Evolutionary conservation across 2,797 vertebrate species (phyloP), one percentile per base, ranked within the genome.

Genomic region (Ctenopoma multispine): DNA sequence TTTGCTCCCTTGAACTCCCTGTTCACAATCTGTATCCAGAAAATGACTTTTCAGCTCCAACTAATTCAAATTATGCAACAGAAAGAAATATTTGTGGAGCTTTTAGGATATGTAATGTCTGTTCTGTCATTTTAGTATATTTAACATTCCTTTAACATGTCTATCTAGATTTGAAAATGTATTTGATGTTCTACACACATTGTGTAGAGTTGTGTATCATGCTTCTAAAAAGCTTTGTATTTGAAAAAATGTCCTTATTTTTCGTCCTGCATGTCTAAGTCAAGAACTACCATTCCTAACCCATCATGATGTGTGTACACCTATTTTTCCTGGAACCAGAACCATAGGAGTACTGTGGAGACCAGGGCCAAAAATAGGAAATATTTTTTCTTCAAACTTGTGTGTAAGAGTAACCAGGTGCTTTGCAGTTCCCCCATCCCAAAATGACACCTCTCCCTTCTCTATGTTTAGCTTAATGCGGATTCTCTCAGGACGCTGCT

Each of bases 361-460:
- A 34, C 90, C 90, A 0, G 91, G 91, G 23, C 90, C 91, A 62
- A 92, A 91, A 18, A 92, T 79, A 5, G 90, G 91, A 79, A 76
- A 91, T 0, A 92, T 63, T 47, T 1, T 78, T 29, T 86, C 84
- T 3, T 60, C 66, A 75, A 92, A 92, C 5, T 53, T 29, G 34
- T 89, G 73, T 11, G 59, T 82, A 8, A 92, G 77, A 56, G 81
- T 90, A 46, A 90, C 75, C n/a, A 92, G 62, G 68, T 94, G 94
- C 59, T 67, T 85, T 21, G 81, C 69, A 10, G 77, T 81, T 9
- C 65, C 90, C 7, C 72, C 87, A 61, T 95, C 92, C 90, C 92
- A 95, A 73, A 95, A 95, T 3, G 94, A 94, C 68, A 95, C 92
- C 76, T 94, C 92, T 53, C 92, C 94, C 41, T 90, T 92, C 1